Evolutionary conservation across 1,140 invertebrate species (phyloP).

Genomic region (Zaprionus tsacasi): DNA sequence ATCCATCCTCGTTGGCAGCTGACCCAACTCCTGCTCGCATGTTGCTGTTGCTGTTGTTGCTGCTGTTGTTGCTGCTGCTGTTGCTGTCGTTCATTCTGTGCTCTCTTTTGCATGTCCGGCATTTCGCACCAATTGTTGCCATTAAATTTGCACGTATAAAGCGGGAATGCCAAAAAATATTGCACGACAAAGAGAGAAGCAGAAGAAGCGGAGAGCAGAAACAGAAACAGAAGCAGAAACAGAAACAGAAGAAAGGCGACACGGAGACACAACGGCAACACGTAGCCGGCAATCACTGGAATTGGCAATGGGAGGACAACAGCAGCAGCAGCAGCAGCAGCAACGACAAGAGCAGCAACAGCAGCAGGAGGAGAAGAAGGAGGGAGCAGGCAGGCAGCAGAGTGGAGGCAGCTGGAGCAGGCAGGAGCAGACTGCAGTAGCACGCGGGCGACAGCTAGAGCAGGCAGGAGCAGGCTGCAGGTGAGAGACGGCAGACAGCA

Average conservation of each 20-base stretch:
- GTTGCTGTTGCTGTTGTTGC: constrained; percentile 4
- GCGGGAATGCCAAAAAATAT: constrained; percentile 80
- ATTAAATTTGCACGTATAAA: constrained; percentile 81
- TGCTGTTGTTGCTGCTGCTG: constrained; percentile 18
- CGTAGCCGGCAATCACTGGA: constrained; percentile 69
- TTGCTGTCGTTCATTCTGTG: constrained; percentile 49
- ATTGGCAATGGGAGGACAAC: constrained; percentile 36
- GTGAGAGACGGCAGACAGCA: background rate
- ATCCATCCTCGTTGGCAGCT: constrained; percentile 38
- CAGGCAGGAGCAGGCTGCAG: background rate
- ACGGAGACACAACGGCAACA: constrained; percentile 69
- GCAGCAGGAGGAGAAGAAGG: background rate
- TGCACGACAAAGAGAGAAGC: constrained; percentile 75
- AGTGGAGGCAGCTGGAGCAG: background rate
- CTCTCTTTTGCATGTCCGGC: constrained; percentile 73
- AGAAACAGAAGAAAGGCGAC: constrained; percentile 20
- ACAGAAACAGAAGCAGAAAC: constrained; percentile 13
- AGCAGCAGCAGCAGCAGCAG: background rate
- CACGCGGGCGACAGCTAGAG: too few relatives aligned
- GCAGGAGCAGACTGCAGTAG: background rate
- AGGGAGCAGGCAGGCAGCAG: too few relatives aligned
- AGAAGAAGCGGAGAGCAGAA: constrained; percentile 30
- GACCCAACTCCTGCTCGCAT: constrained; percentile 21
- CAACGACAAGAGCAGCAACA: background rate
- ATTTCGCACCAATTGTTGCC: constrained; percentile 81